Percentiles rank a stretch among this genome's conserved stretches.
phyloP scores from a whole-genome alignment of 2,113 vertebrate genomes.

The Oryctolagus cuniculus region DNA sequence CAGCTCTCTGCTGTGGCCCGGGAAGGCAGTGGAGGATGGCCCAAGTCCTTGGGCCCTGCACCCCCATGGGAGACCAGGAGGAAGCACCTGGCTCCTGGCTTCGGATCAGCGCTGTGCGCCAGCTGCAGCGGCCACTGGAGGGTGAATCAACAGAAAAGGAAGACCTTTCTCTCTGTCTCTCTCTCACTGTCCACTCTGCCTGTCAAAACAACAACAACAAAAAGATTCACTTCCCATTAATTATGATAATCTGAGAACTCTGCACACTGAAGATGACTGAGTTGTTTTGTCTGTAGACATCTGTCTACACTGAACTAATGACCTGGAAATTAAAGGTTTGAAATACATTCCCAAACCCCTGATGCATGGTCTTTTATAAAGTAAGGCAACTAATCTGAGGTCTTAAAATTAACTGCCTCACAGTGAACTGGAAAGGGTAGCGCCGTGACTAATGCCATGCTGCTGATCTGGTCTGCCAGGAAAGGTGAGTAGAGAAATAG shows the following conservation, averaged over 20 bases:
- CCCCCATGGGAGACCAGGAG: no score
- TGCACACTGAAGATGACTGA: constrained; percentile 62
- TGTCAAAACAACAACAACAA: no score
- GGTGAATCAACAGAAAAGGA: no score
- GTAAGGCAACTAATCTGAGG: constrained; percentile 69
- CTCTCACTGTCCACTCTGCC: no score
- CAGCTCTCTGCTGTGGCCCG: no score
- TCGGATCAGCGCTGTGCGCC: no score
- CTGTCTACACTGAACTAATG: constrained; percentile 50
- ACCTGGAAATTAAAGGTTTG: constrained; percentile 73
- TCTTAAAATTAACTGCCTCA: constrained; percentile 74
- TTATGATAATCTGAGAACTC: constrained; percentile 1
- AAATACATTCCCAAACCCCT: constrained; percentile 56
- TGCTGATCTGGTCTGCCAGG: constrained; percentile 75
- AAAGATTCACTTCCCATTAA: constrained; percentile 53
- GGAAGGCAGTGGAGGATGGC: no score
- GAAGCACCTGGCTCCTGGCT: no score
- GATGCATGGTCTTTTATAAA: constrained; percentile 63
- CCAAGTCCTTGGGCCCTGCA: no score
- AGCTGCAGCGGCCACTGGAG: no score
- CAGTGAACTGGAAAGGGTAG: constrained; percentile 75
- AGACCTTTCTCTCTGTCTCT: no score
- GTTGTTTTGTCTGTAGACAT: constrained; percentile 70
- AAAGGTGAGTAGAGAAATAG: constrained; percentile 67
- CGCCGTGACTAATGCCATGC: constrained; percentile 66